Percentiles rank a stretch among this genome's conserved stretches.
Evolutionary conservation across 2,888 invertebrate species (phyloP).

Genomic region (Thyatira batis): DNA sequence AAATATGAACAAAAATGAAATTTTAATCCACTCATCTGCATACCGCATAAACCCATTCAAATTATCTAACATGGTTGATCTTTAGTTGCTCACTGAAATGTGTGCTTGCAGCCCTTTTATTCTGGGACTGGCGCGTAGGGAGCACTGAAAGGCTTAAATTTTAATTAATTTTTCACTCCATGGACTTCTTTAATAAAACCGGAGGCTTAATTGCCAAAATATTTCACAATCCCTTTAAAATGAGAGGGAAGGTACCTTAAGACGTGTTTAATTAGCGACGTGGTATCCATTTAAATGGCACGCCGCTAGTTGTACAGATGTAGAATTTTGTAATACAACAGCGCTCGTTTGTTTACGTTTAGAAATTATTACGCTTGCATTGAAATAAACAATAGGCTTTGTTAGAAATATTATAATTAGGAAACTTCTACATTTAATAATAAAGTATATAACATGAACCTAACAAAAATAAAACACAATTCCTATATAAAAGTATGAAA

Average conservation of each 20-base stretch:
- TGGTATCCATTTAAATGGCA: constrained; percentile 44
- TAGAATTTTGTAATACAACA: constrained; percentile 16
- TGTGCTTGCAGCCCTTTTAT: constrained; percentile 63
- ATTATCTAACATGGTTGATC: constrained; percentile 74
- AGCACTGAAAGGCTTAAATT: constrained; percentile 70
- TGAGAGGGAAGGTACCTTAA: constrained; percentile 46
- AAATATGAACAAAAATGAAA: constrained; percentile 43
- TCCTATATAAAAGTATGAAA: too few species aligned
- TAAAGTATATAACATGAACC: too few species aligned
- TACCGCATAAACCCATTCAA: constrained; percentile 66
- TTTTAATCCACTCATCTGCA: constrained; percentile 46
- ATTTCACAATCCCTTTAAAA: constrained; percentile 64
- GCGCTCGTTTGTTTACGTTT: constrained; percentile 23
- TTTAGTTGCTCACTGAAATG: constrained; percentile 76
- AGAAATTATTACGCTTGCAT: neutral
- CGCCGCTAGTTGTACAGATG: neutral
- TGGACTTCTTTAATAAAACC: constrained; percentile 67
- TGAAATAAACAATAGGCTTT: constrained; percentile 1
- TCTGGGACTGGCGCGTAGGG: constrained; percentile 57
- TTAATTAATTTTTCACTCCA: constrained; percentile 80
- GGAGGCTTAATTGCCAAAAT: constrained; percentile 69
- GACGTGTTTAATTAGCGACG: constrained; percentile 64
- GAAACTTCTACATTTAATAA: neutral
- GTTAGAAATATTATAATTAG: neutral
- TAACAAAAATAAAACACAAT: too few species aligned